Conservation (phyloP, 1,140 invertebrate species). For the Diorhabda carinulata region DNA sequence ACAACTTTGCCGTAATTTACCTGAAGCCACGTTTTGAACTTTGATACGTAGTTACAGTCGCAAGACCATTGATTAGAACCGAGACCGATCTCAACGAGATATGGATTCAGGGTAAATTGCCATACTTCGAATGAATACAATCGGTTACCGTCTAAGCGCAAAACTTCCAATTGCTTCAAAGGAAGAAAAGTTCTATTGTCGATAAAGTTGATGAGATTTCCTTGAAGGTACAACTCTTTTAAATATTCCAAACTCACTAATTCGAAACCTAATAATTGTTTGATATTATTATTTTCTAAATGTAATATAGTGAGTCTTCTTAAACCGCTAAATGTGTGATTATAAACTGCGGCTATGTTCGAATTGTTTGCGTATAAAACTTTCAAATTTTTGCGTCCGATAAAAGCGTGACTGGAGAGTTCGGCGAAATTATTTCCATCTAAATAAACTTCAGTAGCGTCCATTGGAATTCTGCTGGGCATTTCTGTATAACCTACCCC, state of each 20-base stretch:
- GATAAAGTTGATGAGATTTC: constrained; percentile 79
- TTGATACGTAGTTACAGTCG: constrained; percentile 76
- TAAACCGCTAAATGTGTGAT: constrained; percentile 86
- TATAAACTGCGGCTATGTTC: constrained; percentile 77
- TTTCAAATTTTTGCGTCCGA: constrained; percentile 82
- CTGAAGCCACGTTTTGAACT: constrained; percentile 73
- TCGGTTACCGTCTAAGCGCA: constrained; percentile 80
- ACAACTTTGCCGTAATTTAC: constrained; percentile 69
- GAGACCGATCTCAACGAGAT: constrained; percentile 73
- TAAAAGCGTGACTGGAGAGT: constrained; percentile 84
- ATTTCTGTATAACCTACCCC: constrained; percentile 73
- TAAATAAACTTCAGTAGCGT: constrained; percentile 88
- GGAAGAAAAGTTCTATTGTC: constrained; percentile 80
- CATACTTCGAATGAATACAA: constrained; percentile 74
- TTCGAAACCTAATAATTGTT: constrained; percentile 76
- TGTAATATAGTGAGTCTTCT: constrained; percentile 72
- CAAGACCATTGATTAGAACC: constrained; percentile 88
- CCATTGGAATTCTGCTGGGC: constrained; percentile 87
- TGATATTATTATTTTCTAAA: constrained; percentile 80
- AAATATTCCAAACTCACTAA: constrained; percentile 76
- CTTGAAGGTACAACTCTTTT: constrained; percentile 80
- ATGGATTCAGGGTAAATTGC: constrained; percentile 70
- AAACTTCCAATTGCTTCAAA: constrained; percentile 74
- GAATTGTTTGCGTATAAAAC: constrained; percentile 86
- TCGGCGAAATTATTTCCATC: constrained; percentile 87